Evolutionary conservation across 2,113 vertebrate species (phyloP).

Genomic region (Panthera uncia): DNA sequence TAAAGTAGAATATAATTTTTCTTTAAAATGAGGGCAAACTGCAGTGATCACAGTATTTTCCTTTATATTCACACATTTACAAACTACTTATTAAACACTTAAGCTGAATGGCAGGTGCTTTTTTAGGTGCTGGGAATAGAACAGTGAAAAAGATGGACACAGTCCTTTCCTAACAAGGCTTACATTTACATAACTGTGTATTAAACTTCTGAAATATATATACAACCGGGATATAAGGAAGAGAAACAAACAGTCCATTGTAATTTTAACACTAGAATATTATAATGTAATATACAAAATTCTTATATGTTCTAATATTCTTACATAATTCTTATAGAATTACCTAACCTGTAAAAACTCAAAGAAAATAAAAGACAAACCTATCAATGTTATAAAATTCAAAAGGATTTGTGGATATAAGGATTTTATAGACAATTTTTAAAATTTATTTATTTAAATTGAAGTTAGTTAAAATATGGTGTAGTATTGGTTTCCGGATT

Average conservation of each 20-base stretch:
- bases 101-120: background rate
- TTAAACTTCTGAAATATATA: background rate
- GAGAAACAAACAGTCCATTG: background rate
- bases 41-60: background rate
- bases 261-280: background rate
- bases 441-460: too few relatives aligned
- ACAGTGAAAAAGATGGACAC: background rate
- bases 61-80: background rate
- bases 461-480: too few relatives aligned
- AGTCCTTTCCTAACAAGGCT: background rate
- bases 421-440: too few relatives aligned
- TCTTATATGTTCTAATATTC: background rate
- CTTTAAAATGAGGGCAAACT: background rate
- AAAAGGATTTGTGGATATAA: background rate
- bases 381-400: background rate
- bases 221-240: background rate
- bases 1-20: background rate
- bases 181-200: background rate
- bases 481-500: too few relatives aligned
- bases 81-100: background rate
- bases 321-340: background rate
- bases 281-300: background rate
- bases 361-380: background rate
- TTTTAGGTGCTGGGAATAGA: background rate
- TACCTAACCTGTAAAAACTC: background rate